Evolutionary conservation across 2,888 invertebrate genomes (phyloP).

Genomic region (Tanypteryx hageni): DNA sequence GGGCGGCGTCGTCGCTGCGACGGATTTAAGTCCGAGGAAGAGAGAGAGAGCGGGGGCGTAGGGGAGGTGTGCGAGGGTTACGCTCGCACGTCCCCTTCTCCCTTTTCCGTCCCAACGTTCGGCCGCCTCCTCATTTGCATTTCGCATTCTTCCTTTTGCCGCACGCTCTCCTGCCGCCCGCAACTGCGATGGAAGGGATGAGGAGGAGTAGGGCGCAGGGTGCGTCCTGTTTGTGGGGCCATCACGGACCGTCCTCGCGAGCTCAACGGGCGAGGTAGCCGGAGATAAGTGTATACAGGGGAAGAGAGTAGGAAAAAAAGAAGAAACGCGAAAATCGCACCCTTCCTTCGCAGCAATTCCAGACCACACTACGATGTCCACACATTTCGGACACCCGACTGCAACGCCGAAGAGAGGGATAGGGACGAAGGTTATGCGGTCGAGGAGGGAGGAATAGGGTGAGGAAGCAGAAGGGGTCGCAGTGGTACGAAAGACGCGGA

Average conservation of each 20-base stretch:
- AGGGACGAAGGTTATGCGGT: not conserved
- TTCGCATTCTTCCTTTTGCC: constrained; percentile 46
- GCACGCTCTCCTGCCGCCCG: not conserved
- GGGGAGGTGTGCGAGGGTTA: not conserved
- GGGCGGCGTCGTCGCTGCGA: not conserved
- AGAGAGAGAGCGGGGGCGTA: not conserved
- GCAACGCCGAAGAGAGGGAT: constrained; percentile 9
- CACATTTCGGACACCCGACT: constrained; percentile 43
- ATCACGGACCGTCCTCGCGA: constrained; percentile 30
- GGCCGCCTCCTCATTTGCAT: constrained; percentile 43
- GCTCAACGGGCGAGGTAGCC: not conserved
- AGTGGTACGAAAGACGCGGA: not conserved
- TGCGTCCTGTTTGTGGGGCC: constrained; percentile 49
- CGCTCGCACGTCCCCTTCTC: not conserved
- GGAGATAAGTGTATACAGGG: not conserved
- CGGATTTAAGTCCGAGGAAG: constrained; percentile 4
- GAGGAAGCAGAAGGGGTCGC: not conserved
- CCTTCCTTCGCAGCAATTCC: constrained; percentile 6
- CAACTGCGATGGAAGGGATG: not conserved
- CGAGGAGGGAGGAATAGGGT: not conserved
- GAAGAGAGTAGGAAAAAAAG: not conserved
- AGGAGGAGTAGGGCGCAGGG: not conserved
- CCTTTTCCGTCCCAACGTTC: not conserved
- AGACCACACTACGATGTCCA: constrained; percentile 50
- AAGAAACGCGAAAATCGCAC: constrained; percentile 39